These are phyloP conservation scores for Apus apus DNA, from an alignment of 2,113 vertebrate genomes.

Conservation along the genomic window DNA sequence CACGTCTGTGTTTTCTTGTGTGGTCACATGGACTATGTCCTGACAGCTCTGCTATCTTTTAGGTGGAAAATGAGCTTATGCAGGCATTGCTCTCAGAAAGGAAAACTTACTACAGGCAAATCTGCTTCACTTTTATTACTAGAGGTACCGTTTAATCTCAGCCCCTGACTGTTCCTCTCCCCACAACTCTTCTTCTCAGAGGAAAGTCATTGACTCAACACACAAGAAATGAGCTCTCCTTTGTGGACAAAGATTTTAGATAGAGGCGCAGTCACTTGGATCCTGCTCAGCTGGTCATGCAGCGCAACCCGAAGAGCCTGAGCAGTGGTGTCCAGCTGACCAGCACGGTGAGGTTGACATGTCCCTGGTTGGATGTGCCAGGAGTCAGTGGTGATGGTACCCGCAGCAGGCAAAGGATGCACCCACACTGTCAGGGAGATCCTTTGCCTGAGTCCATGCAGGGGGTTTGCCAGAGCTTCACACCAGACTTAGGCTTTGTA, in stretches of 20 bases:
- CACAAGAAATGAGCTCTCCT: conserved; percentile 11
- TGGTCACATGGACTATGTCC: not conserved
- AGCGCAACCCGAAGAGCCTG: not conserved
- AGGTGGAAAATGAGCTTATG: conserved; percentile 54
- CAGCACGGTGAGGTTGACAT: rapidly evolving
- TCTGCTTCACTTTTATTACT: not conserved
- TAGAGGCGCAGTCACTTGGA: not conserved
- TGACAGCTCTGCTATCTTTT: conserved; percentile 60
- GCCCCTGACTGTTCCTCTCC: conserved; percentile 11
- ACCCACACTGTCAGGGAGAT: not conserved
- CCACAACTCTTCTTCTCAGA: not conserved
- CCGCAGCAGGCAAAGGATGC: rapidly evolving
- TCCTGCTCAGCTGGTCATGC: not conserved
- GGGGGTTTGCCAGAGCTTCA: not conserved
- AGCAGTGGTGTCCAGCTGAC: not conserved
- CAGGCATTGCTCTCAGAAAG: conserved; percentile 21
- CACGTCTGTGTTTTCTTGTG: conserved; percentile 47
- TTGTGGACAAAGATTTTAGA: not conserved
- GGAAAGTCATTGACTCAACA: conserved; percentile 6
- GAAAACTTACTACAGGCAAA: conserved; percentile 32
- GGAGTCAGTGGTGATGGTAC: not conserved
- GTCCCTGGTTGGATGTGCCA: not conserved
- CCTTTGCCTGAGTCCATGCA: not conserved
- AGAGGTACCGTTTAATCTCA: conserved; percentile 25
- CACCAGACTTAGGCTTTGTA: not conserved